Conservation (phyloP, 2,797 vertebrate species). For the Paedocypris micromegethes region DNA sequence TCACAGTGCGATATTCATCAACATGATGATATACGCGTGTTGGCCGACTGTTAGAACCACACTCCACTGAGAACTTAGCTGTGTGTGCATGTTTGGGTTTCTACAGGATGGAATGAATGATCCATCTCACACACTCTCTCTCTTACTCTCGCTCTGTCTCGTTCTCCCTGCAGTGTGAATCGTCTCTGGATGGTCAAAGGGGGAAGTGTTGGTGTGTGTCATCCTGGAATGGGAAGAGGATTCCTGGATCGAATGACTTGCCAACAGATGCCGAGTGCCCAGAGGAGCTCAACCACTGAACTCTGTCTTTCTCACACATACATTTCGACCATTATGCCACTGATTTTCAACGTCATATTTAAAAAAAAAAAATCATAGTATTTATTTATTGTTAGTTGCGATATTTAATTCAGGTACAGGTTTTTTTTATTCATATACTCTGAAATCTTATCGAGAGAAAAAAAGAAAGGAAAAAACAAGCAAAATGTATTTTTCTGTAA, state of each 20-base stretch:
- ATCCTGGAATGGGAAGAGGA: slow-evolving; percentile 81
- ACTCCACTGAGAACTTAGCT: slow-evolving; percentile 13
- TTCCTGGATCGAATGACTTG: slow-evolving; percentile 72
- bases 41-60: slow-evolving; percentile 13
- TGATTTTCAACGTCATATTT: slow-evolving; percentile 51
- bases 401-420: slow-evolving; percentile 76
- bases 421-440: slow-evolving; percentile 54
- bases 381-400: slow-evolving; percentile 74
- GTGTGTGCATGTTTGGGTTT: slow-evolving; percentile 41
- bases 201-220: slow-evolving; percentile 91
- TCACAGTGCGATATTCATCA: slow-evolving; percentile 32
- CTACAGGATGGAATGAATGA: slow-evolving; percentile 17
- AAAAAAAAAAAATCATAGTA: slow-evolving; percentile 35
- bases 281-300: slow-evolving; percentile 59
- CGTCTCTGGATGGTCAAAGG: slow-evolving; percentile 77
- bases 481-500: slow-evolving; percentile 64
- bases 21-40: slow-evolving; percentile 14
- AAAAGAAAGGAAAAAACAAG: slow-evolving; percentile 44
- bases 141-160: slow-evolving; percentile 25
- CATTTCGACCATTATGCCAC: slow-evolving; percentile 55
- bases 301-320: slow-evolving; percentile 21
- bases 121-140: slow-evolving; percentile 1
- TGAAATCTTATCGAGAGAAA: slow-evolving; percentile 47
- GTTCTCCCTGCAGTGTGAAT: slow-evolving; percentile 77
- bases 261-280: slow-evolving; percentile 79